Evolutionary conservation across 2,888 invertebrate genomes (phyloP).

Genomic region (Drosophila prolongata): DNA sequence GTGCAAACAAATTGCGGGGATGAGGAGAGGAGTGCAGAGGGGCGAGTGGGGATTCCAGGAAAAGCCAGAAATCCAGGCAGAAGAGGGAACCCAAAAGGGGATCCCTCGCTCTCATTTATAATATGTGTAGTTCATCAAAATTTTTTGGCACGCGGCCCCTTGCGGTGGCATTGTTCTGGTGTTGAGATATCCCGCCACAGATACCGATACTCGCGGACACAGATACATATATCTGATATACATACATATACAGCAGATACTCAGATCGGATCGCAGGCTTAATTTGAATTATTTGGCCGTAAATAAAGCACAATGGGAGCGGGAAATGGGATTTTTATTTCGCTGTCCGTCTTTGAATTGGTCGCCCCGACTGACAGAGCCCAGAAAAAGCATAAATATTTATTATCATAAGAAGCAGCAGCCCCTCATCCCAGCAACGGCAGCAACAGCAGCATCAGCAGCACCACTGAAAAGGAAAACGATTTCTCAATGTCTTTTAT

Average conservation of each 20-base stretch:
- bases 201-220: constrained; percentile 44
- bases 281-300: constrained; percentile 83
- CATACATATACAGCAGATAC: constrained; percentile 12
- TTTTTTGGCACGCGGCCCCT: constrained; percentile 72
- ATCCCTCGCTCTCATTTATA: constrained; percentile 30
- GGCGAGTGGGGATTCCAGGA: constrained; percentile 53
- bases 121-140: constrained; percentile 73
- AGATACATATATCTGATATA: constrained; percentile 15
- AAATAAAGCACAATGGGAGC: constrained; percentile 77
- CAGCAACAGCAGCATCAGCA: constrained; percentile 23
- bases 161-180: constrained; percentile 62
- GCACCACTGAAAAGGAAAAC: constrained; percentile 71
- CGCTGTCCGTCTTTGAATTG: constrained; percentile 57
- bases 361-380: constrained; percentile 49
- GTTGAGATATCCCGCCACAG: constrained; percentile 57
- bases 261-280: constrained; percentile 60
- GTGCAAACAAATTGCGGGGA: constrained; percentile 41
- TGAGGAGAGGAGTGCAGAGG: constrained; percentile 1
- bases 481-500: constrained; percentile 81
- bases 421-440: constrained; percentile 24
- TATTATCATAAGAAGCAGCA: constrained; percentile 74
- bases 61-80: constrained; percentile 16
- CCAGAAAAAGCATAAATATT: constrained; percentile 73
- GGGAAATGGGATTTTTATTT: constrained; percentile 74
- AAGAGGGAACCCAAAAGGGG: neutral